A percentile compares a stretch with the other conserved stretches of the same genome.
phyloP scores from a whole-genome alignment of 2,797 vertebrate genomes.

The Halcyon leucocephala region DNA sequence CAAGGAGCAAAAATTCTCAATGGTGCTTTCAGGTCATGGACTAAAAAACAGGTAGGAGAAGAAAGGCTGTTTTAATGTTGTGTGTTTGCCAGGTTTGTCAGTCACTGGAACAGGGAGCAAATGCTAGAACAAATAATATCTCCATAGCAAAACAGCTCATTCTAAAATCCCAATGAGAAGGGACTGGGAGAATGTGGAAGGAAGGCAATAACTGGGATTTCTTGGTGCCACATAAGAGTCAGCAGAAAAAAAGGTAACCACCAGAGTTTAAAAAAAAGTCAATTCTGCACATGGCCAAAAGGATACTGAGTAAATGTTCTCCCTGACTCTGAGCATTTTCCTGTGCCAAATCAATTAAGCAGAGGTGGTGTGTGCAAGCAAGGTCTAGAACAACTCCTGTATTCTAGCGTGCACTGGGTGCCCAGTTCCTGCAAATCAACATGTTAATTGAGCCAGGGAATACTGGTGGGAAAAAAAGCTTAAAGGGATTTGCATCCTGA shows the following conservation, averaged over 20 bases:
- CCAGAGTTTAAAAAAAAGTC: background rate
- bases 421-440: background rate
- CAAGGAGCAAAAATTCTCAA: constrained; percentile 98
- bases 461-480: background rate
- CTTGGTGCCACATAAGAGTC: background rate
- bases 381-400: background rate
- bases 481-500: background rate
- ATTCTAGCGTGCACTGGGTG: background rate
- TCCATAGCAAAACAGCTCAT: background rate
- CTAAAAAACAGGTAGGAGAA: constrained; percentile 93
- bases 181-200: background rate
- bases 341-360: background rate
- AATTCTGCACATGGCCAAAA: background rate
- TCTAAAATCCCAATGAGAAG: background rate
- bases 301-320: background rate
- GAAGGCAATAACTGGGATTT: background rate
- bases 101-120: background rate
- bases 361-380: rapidly evolving
- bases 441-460: background rate
- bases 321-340: background rate
- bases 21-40: constrained; percentile 97
- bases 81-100: background rate
- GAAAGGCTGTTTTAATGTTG: background rate
- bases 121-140: background rate
- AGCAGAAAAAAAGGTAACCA: background rate